A percentile compares a stretch with the other conserved stretches of the same genome.
Evolutionary conservation across 2,888 invertebrate genomes (phyloP).

Genomic region (Drosophila mimica): DNA sequence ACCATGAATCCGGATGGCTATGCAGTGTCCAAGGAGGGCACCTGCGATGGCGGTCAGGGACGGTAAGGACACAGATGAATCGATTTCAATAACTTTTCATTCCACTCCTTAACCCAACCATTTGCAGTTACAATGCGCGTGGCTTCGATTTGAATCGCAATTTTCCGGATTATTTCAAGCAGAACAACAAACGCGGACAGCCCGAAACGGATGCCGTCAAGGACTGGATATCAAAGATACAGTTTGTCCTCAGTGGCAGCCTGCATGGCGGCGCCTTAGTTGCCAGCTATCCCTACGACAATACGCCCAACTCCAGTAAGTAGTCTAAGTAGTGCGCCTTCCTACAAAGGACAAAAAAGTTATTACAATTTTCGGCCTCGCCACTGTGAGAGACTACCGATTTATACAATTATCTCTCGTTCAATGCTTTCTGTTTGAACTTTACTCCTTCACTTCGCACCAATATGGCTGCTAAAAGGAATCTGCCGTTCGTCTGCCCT

Average conservation of each 20-base stretch:
- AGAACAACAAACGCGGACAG: slow-evolving; percentile 93
- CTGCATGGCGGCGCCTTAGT: slow-evolving; percentile 96
- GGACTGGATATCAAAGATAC: slow-evolving; percentile 96
- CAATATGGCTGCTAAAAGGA: slow-evolving; percentile 87
- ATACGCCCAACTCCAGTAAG: slow-evolving; percentile 97
- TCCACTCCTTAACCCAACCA: background rate
- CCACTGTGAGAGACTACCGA: slow-evolving; percentile 48
- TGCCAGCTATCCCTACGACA: slow-evolving; percentile 98
- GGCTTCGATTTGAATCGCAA: slow-evolving; percentile 97
- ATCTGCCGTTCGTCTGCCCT: slow-evolving; percentile 91
- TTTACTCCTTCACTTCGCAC: slow-evolving; percentile 72
- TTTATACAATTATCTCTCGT: slow-evolving; percentile 78
- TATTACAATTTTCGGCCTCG: background rate
- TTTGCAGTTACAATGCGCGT: slow-evolving; percentile 90
- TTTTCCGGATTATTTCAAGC: slow-evolving; percentile 97
- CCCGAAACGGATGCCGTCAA: slow-evolving; percentile 98
- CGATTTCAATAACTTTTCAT: background rate
- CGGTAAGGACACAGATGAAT: slow-evolving; percentile 86
- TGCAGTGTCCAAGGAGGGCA: slow-evolving; percentile 95
- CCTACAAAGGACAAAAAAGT: background rate
- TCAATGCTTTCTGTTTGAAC: slow-evolving; percentile 58
- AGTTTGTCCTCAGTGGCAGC: slow-evolving; percentile 97
- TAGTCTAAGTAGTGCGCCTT: slow-evolving; percentile 72
- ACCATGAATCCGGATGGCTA: slow-evolving; percentile 99
- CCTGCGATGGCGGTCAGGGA: slow-evolving; percentile 94